Conservation (phyloP, 2,888 invertebrate genomes). For the Ichneumoninae sp. region DNA sequence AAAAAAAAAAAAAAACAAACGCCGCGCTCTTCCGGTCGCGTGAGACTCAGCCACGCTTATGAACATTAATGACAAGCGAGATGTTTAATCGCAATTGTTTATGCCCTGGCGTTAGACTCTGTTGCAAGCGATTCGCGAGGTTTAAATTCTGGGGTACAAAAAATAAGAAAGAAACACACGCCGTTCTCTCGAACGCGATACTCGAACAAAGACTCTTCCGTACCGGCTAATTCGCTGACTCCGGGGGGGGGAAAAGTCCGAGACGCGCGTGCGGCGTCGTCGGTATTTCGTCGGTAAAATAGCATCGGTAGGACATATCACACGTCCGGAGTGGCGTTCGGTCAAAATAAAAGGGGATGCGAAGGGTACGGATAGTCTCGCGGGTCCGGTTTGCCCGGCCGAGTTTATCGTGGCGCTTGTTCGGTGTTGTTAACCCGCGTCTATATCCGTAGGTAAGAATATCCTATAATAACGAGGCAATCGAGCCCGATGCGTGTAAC, state of each 20-base stretch:
- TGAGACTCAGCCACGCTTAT: conserved; percentile 8
- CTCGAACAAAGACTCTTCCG: conserved; percentile 47
- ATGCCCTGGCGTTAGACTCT: conserved; percentile 4
- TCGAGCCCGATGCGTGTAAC: conserved; percentile 40
- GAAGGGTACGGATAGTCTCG: background rate
- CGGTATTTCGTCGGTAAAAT: conserved; percentile 51
- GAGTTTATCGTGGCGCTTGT: background rate
- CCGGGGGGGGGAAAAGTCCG: conserved; percentile 1
- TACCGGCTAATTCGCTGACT: conserved; percentile 21
- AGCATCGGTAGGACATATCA: conserved; percentile 37
- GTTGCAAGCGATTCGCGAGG: conserved; percentile 21
- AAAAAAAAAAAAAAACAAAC: conserved; percentile 3
- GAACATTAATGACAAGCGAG: background rate
- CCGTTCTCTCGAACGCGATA: background rate
- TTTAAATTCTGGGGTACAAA: conserved; percentile 26
- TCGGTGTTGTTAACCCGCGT: background rate
- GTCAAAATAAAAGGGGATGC: conserved; percentile 9
- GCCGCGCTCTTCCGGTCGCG: conserved; percentile 2
- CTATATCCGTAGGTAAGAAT: conserved; percentile 9
- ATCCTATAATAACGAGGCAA: conserved; percentile 14
- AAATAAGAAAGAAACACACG: background rate
- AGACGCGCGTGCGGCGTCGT: conserved; percentile 5
- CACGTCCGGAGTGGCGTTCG: background rate
- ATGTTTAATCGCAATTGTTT: conserved; percentile 21
- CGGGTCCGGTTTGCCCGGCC: background rate